These are phyloP conservation scores for Pygmarrhopalites habei DNA, from an alignment of 1,140 invertebrate species.

Conservation along the genomic window DNA sequence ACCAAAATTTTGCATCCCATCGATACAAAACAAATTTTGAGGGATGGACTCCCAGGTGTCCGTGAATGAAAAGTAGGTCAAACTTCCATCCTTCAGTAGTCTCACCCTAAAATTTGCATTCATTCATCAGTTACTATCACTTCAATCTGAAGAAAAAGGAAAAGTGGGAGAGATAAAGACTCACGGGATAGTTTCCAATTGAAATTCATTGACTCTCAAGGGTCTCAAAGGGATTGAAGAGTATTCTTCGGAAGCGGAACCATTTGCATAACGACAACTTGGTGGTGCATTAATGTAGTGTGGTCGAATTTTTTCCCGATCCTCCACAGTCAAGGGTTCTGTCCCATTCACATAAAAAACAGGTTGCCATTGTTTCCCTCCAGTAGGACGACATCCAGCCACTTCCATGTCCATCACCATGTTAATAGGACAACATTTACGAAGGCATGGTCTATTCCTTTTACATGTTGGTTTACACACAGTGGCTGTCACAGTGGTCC, in stretches of 20 bases:
- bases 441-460: conserved; percentile 21
- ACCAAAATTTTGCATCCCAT: conserved; percentile 9
- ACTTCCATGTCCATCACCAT: conserved; percentile 28
- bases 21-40: conserved; percentile 7
- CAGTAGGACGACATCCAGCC: conserved; percentile 16
- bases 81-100: conserved; percentile 5
- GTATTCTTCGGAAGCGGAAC: conserved; percentile 4
- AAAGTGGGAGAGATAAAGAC: no score
- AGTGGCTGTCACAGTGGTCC: conserved; percentile 5
- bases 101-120: conserved; percentile 4
- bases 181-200: conserved; percentile 8
- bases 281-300: conserved; percentile 1
- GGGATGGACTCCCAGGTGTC: conserved; percentile 1
- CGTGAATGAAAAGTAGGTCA: neutral
- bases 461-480: conserved; percentile 26
- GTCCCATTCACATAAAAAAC: neutral
- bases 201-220: conserved; percentile 2
- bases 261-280: conserved; percentile 7
- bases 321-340: neutral
- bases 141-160: no score
- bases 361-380: conserved; percentile 25
- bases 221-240: neutral
- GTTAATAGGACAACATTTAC: conserved; percentile 32
- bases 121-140: no score
- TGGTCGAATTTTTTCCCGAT: conserved; percentile 1